Percentiles rank a stretch among this genome's conserved stretches.
Evolutionary conservation across 1,140 invertebrate genomes (phyloP).

Genomic region (Thereuonema tuberculata): DNA sequence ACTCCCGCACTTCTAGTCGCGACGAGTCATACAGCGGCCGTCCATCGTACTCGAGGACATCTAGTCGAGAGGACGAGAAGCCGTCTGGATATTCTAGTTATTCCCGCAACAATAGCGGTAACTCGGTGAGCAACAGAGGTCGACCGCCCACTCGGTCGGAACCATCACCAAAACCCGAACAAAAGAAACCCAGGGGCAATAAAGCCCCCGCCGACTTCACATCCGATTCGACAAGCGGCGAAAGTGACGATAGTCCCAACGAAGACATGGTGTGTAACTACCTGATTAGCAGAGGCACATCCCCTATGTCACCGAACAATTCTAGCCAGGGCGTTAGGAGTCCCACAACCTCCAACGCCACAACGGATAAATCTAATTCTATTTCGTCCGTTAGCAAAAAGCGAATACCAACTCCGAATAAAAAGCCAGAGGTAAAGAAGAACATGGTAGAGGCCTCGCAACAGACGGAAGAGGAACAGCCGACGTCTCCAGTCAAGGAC

Average conservation of each 20-base stretch:
- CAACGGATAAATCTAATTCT: background rate
- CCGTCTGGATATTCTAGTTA: too few species aligned
- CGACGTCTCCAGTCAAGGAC: too few species aligned
- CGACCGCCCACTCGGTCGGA: too few species aligned
- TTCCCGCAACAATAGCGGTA: too few species aligned
- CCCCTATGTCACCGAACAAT: too few species aligned
- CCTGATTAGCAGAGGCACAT: constrained; percentile 1
- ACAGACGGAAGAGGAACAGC: background rate
- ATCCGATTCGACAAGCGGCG: constrained; percentile 5
- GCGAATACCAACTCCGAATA: background rate
- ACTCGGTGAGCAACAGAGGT: too few species aligned
- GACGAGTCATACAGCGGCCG: background rate
- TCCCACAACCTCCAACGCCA: too few species aligned
- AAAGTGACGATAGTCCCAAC: constrained; percentile 6
- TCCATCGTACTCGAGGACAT: background rate
- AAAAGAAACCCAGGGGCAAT: too few species aligned
- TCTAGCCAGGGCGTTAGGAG: too few species aligned
- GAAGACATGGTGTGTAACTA: constrained; percentile 8
- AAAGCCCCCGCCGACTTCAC: constrained; percentile 19
- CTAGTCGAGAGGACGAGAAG: too few species aligned
- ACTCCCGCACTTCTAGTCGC: background rate
- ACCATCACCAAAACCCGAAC: too few species aligned
- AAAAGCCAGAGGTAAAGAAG: too few species aligned
- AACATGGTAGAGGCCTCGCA: background rate
- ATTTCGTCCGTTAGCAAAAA: background rate